Evolutionary conservation across 2,113 vertebrate species (phyloP).

Genomic region (Calyptommatus sinebrachiatus): DNA sequence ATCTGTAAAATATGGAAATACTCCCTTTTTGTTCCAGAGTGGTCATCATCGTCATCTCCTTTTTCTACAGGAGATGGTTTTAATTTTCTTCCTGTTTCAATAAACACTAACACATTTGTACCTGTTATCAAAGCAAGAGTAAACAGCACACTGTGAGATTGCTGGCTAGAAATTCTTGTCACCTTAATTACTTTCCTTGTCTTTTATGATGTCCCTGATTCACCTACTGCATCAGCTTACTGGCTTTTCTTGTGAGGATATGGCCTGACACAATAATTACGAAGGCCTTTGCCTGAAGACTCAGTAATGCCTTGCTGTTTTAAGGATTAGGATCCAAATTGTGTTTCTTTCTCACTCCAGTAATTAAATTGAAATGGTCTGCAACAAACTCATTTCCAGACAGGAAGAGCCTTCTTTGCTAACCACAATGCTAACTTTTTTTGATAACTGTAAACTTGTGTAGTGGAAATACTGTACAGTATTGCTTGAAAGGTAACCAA

Average conservation of each 20-base stretch:
- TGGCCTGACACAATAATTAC: conserved; percentile 25
- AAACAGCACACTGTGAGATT: neutral
- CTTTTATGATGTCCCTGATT: neutral
- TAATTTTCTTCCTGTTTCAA: neutral
- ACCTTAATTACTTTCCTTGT: neutral
- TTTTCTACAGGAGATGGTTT: neutral
- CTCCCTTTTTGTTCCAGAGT: too few relatives aligned
- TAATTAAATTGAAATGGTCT: conserved; percentile 16
- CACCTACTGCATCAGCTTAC: neutral
- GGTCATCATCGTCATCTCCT: too few relatives aligned
- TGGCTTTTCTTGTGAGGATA: neutral
- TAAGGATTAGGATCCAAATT: conserved; percentile 2
- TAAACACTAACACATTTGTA: neutral
- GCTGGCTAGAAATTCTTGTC: neutral
- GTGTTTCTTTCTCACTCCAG: neutral
- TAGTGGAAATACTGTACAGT: neutral
- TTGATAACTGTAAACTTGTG: neutral
- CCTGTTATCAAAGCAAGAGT: neutral
- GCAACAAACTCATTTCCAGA: conserved; percentile 2
- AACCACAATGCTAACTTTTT: neutral
- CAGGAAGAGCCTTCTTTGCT: neutral
- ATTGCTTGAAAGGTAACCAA: neutral
- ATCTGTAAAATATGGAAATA: too few relatives aligned
- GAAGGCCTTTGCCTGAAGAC: neutral
- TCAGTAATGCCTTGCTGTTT: neutral